These are phyloP conservation scores for Brachyopa scutellaris DNA, from an alignment of 2,888 invertebrate species.

Conservation along the genomic window DNA sequence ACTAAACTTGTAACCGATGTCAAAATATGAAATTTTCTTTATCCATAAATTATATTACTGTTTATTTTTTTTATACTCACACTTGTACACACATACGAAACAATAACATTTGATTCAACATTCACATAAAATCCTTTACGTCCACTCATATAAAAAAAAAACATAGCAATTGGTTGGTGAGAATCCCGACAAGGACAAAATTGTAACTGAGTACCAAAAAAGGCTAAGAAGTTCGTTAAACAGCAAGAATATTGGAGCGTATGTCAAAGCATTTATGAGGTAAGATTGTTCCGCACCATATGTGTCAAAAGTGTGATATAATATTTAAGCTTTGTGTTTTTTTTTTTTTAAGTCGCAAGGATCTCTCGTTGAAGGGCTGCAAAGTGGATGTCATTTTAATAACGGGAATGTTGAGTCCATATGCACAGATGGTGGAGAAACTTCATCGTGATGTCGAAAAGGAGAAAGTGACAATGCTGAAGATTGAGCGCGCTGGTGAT, in stretches of 20 bases:
- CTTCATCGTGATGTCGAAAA: constrained; percentile 90
- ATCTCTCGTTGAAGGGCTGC: constrained; percentile 87
- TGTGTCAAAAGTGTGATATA: no score
- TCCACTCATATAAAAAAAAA: background rate
- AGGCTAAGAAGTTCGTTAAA: constrained; percentile 89
- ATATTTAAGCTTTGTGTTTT: no score
- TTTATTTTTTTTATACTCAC: constrained; percentile 26
- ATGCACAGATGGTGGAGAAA: constrained; percentile 90
- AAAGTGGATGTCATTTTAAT: constrained; percentile 91
- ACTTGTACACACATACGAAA: constrained; percentile 9
- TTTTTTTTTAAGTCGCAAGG: constrained; percentile 85
- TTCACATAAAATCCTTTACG: constrained; percentile 33
- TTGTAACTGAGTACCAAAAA: constrained; percentile 89
- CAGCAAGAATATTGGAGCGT: constrained; percentile 90
- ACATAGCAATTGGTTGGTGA: constrained; percentile 84
- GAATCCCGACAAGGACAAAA: constrained; percentile 87
- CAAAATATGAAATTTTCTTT: no score
- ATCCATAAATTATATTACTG: constrained; percentile 1
- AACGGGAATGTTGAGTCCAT: constrained; percentile 90
- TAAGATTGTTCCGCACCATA: constrained; percentile 83
- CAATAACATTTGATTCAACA: constrained; percentile 53
- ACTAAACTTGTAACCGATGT: no score
- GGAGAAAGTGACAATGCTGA: constrained; percentile 91
- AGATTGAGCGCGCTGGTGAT: constrained; percentile 93
- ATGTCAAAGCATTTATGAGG: constrained; percentile 92